phyloP scores from a whole-genome alignment of 2,888 invertebrate species.

The Troilus luridus region DNA sequence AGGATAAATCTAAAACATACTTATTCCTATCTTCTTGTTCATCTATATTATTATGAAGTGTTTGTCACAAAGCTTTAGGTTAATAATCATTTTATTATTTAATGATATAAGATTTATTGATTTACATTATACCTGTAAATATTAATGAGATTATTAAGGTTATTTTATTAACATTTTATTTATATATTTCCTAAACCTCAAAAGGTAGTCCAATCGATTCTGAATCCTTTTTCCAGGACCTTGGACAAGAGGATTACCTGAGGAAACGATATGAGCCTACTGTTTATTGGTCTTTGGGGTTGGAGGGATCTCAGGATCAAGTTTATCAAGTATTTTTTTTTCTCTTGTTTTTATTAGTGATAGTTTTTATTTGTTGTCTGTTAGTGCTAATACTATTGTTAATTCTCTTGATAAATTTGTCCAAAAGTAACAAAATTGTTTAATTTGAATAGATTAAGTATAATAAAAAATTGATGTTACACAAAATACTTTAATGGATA shows the following conservation, averaged over 20 bases:
- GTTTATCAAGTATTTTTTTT: conserved; percentile 43
- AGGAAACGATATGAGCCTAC: conserved; percentile 49
- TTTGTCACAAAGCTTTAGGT: conserved; percentile 22
- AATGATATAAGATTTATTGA: conserved; percentile 11
- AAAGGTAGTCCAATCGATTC: conserved; percentile 50
- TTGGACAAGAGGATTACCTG: conserved; percentile 48
- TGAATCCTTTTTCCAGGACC: conserved; percentile 49
- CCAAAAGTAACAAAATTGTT: neutral
- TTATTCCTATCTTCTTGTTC: neutral
- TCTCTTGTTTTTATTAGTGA: conserved; percentile 39
- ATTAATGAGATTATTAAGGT: conserved; percentile 26
- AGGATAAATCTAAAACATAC: neutral
- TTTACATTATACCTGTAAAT: conserved; percentile 10
- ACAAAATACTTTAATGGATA: neutral
- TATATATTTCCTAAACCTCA: conserved; percentile 31
- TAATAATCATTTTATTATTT: neutral
- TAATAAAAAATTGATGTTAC: neutral
- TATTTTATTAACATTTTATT: conserved; percentile 13
- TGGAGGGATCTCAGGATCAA: conserved; percentile 48
- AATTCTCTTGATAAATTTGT: neutral
- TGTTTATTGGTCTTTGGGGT: conserved; percentile 46
- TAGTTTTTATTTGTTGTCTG: conserved; percentile 4
- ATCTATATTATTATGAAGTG: neutral
- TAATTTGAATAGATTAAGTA: neutral
- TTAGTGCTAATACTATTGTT: neutral